Evolutionary conservation across 2,113 vertebrate genomes (phyloP).

Genomic region (Mustela nigripes): DNA sequence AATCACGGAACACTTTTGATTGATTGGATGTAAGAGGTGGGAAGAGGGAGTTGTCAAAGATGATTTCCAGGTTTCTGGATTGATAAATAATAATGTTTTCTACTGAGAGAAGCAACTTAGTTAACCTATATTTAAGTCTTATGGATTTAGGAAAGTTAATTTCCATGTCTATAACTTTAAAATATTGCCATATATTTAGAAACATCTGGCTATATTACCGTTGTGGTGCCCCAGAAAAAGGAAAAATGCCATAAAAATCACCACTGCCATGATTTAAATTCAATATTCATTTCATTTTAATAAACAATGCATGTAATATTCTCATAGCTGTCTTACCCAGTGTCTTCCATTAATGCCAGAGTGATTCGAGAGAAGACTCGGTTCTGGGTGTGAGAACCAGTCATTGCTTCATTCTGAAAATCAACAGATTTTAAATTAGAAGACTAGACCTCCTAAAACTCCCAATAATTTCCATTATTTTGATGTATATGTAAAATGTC

Average conservation of each 20-base stretch:
- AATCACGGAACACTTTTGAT: not conserved
- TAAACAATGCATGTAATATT: not conserved
- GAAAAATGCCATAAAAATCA: not conserved
- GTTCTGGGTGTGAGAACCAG: conserved; percentile 98
- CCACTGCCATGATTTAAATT: not conserved
- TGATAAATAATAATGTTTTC: not conserved
- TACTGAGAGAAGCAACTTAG: not conserved
- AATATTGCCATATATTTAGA: not conserved
- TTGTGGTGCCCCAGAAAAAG: not conserved
- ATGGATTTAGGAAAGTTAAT: not conserved
- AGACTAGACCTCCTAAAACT: not conserved
- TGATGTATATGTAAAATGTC: not conserved
- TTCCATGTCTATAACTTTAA: not conserved
- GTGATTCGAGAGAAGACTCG: conserved; percentile 97
- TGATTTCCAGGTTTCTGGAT: not conserved
- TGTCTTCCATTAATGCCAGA: conserved; percentile 98
- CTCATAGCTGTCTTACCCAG: conserved; percentile 89
- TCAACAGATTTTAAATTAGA: conserved; percentile 62
- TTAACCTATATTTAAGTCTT: not conserved
- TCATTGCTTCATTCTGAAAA: conserved; percentile 99
- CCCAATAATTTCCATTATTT: not conserved
- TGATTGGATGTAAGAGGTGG: not conserved
- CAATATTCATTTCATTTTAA: conserved; percentile 34
- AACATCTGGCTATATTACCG: not conserved
- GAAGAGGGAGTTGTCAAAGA: not conserved